These are phyloP conservation scores for Benthochromis sp. DNA, from an alignment of 2,113 vertebrate species.

Conservation along the genomic window DNA sequence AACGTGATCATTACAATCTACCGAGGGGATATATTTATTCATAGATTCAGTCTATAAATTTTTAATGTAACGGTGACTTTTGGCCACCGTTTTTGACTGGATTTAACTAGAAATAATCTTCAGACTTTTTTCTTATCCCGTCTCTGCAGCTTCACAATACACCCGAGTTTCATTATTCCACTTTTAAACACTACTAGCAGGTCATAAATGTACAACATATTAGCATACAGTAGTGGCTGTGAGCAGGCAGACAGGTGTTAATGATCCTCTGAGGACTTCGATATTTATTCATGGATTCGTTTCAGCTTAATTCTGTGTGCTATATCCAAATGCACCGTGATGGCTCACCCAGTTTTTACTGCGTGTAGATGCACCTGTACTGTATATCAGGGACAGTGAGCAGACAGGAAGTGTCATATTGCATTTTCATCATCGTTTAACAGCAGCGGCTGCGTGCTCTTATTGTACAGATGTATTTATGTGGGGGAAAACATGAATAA, in stretches of 20 bases:
- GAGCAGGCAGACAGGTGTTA: slow-evolving; percentile 51
- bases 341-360: slow-evolving; percentile 2
- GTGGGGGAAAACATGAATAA: background rate
- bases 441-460: background rate
- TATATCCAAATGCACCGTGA: slow-evolving; percentile 25
- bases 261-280: slow-evolving; percentile 51
- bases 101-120: slow-evolving; percentile 25
- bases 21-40: slow-evolving; percentile 31
- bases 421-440: slow-evolving; percentile 35
- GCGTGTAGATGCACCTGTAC: slow-evolving; percentile 25
- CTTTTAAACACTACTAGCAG: slow-evolving; percentile 32
- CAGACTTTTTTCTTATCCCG: slow-evolving; percentile 21
- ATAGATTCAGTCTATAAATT: slow-evolving; percentile 43
- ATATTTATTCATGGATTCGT: slow-evolving; percentile 61
- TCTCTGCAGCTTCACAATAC: slow-evolving; percentile 11
- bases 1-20: background rate
- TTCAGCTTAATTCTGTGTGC: slow-evolving; percentile 31
- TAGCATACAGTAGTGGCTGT: slow-evolving; percentile 47
- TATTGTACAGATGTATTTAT: background rate
- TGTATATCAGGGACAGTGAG: background rate
- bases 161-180: slow-evolving; percentile 41
- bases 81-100: background rate
- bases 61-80: slow-evolving; percentile 34
- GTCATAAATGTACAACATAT: slow-evolving; percentile 35
- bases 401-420: slow-evolving; percentile 37